Percentiles rank a stretch among this genome's conserved stretches.
Conservation (phyloP, 2,113 vertebrate species). For the Prionailurus viverrinus region DNA sequence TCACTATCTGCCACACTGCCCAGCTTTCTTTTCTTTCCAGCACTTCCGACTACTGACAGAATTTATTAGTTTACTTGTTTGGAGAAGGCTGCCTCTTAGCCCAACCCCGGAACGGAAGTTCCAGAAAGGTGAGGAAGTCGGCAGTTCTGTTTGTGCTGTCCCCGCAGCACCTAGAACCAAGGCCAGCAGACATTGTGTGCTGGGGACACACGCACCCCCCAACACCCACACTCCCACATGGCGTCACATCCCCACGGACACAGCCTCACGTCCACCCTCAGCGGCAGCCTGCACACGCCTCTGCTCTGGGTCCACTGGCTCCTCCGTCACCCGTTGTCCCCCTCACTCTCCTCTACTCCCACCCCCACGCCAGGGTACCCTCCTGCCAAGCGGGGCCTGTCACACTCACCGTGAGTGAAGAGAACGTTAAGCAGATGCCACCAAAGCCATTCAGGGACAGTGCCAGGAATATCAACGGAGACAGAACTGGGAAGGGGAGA, state of each 20-base stretch:
- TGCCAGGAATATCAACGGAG: conserved; percentile 93
- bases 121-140: neutral
- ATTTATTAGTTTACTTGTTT: neutral
- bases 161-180: neutral
- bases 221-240: neutral
- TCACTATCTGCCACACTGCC: neutral
- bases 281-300: neutral
- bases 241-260: neutral
- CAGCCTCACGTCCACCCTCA: neutral
- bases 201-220: neutral
- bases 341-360: neutral
- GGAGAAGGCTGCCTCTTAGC: neutral
- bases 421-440: conserved; percentile 96
- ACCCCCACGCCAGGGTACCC: neutral
- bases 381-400: neutral
- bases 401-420: conserved; percentile 94
- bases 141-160: neutral
- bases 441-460: conserved; percentile 95
- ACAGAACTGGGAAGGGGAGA: conserved; percentile 87
- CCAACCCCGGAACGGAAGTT: neutral
- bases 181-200: neutral
- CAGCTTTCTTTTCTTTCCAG: neutral
- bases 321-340: too few relatives aligned
- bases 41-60: neutral
- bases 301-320: too few relatives aligned